Evolutionary conservation across 2,797 vertebrate species (phyloP), one percentile per base, ranked within the genome.

Genomic region (Sebastes steindachneri): DNA sequence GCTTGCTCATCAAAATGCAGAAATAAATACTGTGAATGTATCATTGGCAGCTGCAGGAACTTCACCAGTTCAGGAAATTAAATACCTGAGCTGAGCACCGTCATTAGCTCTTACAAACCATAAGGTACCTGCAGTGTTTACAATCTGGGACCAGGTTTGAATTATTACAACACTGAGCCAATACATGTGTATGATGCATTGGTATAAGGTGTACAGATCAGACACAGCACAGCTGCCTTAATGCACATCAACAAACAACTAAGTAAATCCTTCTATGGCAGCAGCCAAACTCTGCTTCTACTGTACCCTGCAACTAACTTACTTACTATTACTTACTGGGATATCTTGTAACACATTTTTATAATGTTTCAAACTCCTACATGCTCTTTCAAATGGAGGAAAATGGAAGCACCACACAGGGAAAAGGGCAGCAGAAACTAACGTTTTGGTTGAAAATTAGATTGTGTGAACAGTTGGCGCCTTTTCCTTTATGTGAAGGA

Each of bases 101-200:
- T 28, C 53, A 2, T 45, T 59, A 5, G 31, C 29, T 23, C 14
- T 63, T 60, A 65, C 11, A 74, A 75, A 41, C 19, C 19, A 21
- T 21, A 53, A 21, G 8, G 48, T 21, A 53, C 0, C 77, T 55
- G 41, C 21, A 72, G 23, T 66, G 37, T 82, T 79, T 51, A 76
- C 33, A 64, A 35, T 66, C 35, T 51, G 31, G 57, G 45, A 26
- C 3, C 29, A 77, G 67, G 29, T 75, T 63, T 72, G 37, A 72
- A 71, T 77, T 12, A 86, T 64, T 78, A 63, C 15, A 70, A 65
- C 68, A 45, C 48, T 60, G 53, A 75, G 60, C 51, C 55, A 29
- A 62, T 35, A 73, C 62, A 77, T 64, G 25, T 80, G 70, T 55
- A 70, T 64, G 66, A 53, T 45, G 37, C 82, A 84, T 58, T 69